Evolutionary conservation across 2,113 vertebrate species (phyloP).

Genomic region (Oxyura jamaicensis): DNA sequence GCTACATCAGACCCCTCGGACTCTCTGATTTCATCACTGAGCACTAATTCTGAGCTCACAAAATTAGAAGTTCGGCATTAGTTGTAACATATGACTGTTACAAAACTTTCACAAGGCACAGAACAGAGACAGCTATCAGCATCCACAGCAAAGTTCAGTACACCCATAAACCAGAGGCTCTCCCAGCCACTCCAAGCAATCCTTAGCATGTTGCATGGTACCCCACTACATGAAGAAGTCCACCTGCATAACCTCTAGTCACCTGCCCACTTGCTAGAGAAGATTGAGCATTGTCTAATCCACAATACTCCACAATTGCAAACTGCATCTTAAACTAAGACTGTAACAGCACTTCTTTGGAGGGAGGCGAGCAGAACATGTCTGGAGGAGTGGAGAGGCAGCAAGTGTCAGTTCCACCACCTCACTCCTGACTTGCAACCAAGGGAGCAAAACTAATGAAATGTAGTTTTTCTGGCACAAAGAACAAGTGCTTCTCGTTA

Average conservation of each 20-base stretch:
- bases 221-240: neutral
- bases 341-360: neutral
- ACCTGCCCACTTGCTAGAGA: neutral
- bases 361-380: neutral
- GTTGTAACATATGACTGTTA: fast-evolving
- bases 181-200: neutral
- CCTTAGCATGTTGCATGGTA: neutral
- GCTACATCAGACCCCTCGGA: neutral
- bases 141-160: neutral
- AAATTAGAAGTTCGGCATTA: neutral
- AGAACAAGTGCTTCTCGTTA: neutral
- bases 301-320: neutral
- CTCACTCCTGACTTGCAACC: neutral
- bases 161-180: fast-evolving
- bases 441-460: neutral
- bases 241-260: neutral
- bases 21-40: neutral
- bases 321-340: neutral
- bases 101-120: neutral
- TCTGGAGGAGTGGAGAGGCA: neutral
- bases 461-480: neutral
- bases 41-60: neutral
- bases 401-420: neutral
- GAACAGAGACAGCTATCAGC: neutral
- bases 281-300: neutral